These are phyloP conservation scores for Gasteruption jaculator DNA, from an alignment of 2,888 invertebrate species.

Conservation along the genomic window DNA sequence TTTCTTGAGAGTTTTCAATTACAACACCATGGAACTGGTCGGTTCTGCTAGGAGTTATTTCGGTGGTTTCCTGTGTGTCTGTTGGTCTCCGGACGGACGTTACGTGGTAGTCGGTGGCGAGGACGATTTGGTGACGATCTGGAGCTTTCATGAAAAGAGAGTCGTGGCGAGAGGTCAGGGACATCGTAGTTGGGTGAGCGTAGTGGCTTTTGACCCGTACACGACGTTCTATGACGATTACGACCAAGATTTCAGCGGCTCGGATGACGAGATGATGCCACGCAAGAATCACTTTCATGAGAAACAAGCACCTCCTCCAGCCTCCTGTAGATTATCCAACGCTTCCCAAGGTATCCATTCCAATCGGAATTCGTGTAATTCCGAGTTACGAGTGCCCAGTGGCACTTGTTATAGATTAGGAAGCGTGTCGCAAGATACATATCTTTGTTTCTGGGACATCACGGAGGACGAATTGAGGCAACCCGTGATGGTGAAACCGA, in stretches of 20 bases:
- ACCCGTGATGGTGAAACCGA: constrained; percentile 56
- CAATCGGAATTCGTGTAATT: constrained; percentile 50
- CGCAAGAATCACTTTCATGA: constrained; percentile 45
- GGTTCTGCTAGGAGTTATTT: constrained; percentile 95
- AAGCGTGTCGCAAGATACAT: constrained; percentile 96
- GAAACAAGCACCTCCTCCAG: too few species aligned
- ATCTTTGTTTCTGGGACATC: constrained; percentile 96
- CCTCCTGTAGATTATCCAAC: constrained; percentile 40
- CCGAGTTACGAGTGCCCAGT: constrained; percentile 47
- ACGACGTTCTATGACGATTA: constrained; percentile 66
- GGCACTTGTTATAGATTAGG: constrained; percentile 80
- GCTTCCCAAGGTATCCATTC: constrained; percentile 41
- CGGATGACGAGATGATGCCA: constrained; percentile 54
- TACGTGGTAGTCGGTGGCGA: constrained; percentile 97
- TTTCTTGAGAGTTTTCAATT: constrained; percentile 92
- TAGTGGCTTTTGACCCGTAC: constrained; percentile 90
- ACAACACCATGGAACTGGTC: constrained; percentile 93
- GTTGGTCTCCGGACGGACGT: constrained; percentile 96
- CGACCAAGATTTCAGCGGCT: constrained; percentile 55
- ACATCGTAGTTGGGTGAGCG: constrained; percentile 96
- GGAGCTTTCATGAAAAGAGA: constrained; percentile 87
- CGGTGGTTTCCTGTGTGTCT: constrained; percentile 94
- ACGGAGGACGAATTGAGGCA: constrained; percentile 90
- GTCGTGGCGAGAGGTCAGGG: constrained; percentile 98
- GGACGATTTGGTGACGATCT: constrained; percentile 97